A percentile compares a stretch with the other conserved stretches of the same genome.
Evolutionary conservation across 2,888 invertebrate genomes (phyloP).

Genomic region (Thecophora atra): DNA sequence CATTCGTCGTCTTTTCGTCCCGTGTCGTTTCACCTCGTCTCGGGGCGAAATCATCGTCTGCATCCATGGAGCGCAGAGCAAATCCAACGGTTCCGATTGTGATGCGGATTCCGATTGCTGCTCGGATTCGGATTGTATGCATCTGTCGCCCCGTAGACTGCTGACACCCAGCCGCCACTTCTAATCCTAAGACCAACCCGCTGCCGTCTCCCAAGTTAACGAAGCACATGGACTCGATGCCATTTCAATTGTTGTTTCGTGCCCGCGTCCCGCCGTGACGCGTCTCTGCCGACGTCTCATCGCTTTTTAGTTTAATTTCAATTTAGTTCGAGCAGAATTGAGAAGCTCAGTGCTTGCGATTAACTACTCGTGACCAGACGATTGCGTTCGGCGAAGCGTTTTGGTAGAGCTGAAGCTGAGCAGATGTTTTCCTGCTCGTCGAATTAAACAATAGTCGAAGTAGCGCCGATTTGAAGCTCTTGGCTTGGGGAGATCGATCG

Average conservation of each 20-base stretch:
- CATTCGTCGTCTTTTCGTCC: constrained; percentile 6
- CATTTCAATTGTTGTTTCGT: constrained; percentile 20
- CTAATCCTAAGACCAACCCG: background rate
- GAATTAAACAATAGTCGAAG: background rate
- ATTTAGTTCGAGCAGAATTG: constrained; percentile 17
- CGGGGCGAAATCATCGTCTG: too few relatives aligned
- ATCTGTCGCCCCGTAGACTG: background rate
- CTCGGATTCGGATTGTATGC: background rate
- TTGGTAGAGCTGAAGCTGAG: background rate
- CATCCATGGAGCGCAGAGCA: background rate
- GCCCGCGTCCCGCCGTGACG: background rate
- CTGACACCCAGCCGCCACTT: background rate
- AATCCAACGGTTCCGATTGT: constrained; percentile 14
- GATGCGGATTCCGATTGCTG: constrained; percentile 17
- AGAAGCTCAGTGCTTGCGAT: constrained; percentile 28
- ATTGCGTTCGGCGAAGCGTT: background rate
- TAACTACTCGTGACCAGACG: constrained; percentile 34
- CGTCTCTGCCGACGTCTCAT: background rate
- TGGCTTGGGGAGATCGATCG: background rate
- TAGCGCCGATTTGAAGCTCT: background rate
- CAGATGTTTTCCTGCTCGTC: background rate
- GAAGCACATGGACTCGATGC: constrained; percentile 11
- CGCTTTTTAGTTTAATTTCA: constrained; percentile 28
- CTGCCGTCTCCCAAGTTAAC: background rate
- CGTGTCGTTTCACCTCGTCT: background rate